Conservation (phyloP, 2,888 invertebrate genomes). For the Masnerella sp. region DNA sequence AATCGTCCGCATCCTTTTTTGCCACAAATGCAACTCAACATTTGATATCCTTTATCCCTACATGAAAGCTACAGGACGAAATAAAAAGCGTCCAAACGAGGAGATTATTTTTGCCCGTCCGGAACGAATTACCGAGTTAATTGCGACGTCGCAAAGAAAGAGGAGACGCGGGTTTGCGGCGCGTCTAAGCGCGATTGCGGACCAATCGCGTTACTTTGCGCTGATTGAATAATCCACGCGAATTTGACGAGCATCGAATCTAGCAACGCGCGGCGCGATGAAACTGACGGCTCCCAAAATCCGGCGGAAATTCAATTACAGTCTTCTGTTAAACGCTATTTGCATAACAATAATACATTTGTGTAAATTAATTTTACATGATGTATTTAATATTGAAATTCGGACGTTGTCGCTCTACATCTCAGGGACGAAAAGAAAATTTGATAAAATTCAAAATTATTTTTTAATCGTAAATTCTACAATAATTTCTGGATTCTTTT, state of each 20-base stretch:
- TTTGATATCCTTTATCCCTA: no score
- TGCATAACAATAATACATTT: slow-evolving; percentile 52
- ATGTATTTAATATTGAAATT: slow-evolving; percentile 52
- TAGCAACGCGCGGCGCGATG: slow-evolving; percentile 23
- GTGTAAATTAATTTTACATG: slow-evolving; percentile 51
- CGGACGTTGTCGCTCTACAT: slow-evolving; percentile 19
- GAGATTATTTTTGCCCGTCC: no score
- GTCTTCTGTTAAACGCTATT: slow-evolving; percentile 42
- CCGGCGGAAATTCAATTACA: slow-evolving; percentile 50
- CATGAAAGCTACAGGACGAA: no score
- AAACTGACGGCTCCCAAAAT: slow-evolving; percentile 47
- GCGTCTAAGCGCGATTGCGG: slow-evolving; percentile 36
- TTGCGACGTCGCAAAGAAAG: no score
- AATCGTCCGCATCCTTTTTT: no score
- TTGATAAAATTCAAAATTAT: no score
- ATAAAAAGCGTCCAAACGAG: no score
- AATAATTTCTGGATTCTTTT: no score
- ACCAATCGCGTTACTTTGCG: slow-evolving; percentile 44
- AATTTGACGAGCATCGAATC: slow-evolving; percentile 44
- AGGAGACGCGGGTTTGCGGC: slow-evolving; percentile 11
- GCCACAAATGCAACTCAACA: no score
- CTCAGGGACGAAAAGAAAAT: neutral
- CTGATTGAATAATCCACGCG: slow-evolving; percentile 43
- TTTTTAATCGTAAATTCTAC: no score
- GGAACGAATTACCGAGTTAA: slow-evolving; percentile 5